These are phyloP conservation scores for Pyrrhosoma nymphula DNA, from an alignment of 2,888 invertebrate genomes.

Conservation along the genomic window DNA sequence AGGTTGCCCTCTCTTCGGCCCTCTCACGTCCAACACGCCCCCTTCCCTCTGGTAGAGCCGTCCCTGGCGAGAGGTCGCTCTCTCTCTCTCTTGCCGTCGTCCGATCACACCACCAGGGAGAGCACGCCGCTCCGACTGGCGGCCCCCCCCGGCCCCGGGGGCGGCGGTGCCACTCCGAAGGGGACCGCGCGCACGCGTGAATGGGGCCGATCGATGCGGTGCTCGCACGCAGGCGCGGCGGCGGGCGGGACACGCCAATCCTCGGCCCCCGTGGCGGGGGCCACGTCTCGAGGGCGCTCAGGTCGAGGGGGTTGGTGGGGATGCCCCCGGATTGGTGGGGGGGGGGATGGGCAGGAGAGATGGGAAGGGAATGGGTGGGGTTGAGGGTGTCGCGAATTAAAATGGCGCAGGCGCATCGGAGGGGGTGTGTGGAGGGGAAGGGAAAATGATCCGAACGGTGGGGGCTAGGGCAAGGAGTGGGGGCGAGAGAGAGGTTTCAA, in stretches of 20 bases:
- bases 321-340: neutral
- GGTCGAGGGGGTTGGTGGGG: conserved; percentile 71
- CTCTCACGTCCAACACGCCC: too few species aligned
- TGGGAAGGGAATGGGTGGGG: neutral
- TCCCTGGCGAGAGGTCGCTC: conserved; percentile 68
- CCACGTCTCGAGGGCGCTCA: conserved; percentile 72
- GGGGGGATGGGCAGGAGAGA: neutral
- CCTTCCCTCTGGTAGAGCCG: too few species aligned
- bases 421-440: conserved; percentile 30
- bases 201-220: neutral
- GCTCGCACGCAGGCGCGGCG: neutral
- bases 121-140: conserved; percentile 76
- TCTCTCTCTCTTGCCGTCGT: too few species aligned
- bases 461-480: neutral
- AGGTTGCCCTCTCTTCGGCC: too few species aligned
- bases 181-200: neutral
- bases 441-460: neutral
- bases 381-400: neutral
- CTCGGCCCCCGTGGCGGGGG: neutral
- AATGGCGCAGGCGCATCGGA: conserved; percentile 69
- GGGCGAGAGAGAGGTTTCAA: neutral
- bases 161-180: conserved; percentile 68
- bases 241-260: neutral
- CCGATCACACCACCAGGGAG: conserved; percentile 77
- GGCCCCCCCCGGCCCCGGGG: neutral